These are phyloP conservation scores for Diogma glabrata DNA, from an alignment of 2,888 invertebrate genomes.

Conservation along the genomic window DNA sequence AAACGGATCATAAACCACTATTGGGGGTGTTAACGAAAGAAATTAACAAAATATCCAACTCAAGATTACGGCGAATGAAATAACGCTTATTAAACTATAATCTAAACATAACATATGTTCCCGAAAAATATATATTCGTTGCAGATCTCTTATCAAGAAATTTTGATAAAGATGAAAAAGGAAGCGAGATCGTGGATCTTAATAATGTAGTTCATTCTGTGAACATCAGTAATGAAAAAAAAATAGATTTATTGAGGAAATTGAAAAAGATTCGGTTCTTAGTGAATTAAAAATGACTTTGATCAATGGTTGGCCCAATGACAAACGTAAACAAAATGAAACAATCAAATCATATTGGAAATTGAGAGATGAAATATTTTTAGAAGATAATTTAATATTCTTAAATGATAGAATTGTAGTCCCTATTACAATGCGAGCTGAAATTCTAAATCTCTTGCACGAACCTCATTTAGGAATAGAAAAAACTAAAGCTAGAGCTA, in stretches of 20 bases:
- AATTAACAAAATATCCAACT: background rate
- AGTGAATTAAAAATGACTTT: background rate
- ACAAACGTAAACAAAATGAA: background rate
- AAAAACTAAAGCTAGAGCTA: background rate
- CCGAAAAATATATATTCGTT: constrained; percentile 13
- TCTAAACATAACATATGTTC: constrained; percentile 8
- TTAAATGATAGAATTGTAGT: background rate
- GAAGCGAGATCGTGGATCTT: background rate
- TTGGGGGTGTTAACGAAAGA: background rate
- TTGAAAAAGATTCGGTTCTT: background rate
- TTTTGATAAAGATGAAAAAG: constrained; percentile 4
- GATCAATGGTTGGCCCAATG: background rate
- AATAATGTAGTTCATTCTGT: constrained; percentile 1
- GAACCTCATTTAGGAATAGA: background rate
- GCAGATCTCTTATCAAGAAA: constrained; percentile 13
- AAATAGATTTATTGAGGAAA: background rate
- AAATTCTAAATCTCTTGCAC: constrained; percentile 4
- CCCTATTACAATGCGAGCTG: background rate
- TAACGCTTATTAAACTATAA: constrained; percentile 10
- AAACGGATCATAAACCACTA: background rate
- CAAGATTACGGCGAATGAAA: background rate
- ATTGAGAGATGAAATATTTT: constrained; percentile 10
- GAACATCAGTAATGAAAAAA: background rate
- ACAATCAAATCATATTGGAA: background rate
- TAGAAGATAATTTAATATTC: constrained; percentile 2